Percentiles rank a stretch among this genome's conserved stretches.
Evolutionary conservation across 2,888 invertebrate species (phyloP).

Genomic region (Rapana venosa): DNA sequence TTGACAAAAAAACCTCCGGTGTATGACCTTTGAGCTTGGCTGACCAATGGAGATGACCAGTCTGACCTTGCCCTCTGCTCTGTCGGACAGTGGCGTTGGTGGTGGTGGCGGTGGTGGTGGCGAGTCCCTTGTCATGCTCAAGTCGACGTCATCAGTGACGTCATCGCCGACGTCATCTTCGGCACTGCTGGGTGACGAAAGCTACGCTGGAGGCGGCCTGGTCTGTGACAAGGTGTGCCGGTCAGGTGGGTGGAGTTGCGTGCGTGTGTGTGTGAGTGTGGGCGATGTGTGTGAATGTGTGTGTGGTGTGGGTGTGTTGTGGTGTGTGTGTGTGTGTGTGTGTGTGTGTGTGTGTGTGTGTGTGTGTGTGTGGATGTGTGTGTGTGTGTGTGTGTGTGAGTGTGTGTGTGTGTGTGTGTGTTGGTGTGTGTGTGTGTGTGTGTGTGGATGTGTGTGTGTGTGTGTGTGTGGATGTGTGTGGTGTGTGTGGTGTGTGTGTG

Average conservation of each 20-base stretch:
- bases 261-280: background rate
- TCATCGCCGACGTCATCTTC: background rate
- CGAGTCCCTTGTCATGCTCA: background rate
- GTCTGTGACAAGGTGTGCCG: background rate
- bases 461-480: slow-evolving; percentile 8
- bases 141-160: background rate
- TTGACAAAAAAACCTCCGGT: too few species aligned
- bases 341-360: slow-evolving; percentile 8
- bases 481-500: slow-evolving; percentile 18
- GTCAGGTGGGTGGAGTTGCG: background rate
- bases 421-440: background rate
- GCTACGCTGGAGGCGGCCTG: background rate
- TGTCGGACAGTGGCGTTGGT: background rate
- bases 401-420: background rate
- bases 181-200: background rate
- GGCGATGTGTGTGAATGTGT: background rate
- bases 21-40: too few species aligned
- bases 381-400: slow-evolving; percentile 18
- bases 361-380: slow-evolving; percentile 8
- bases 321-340: background rate
- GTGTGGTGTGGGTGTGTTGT: background rate
- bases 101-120: too few species aligned
- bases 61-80: background rate
- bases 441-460: slow-evolving; percentile 1
- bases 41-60: background rate